Evolutionary conservation across 2,797 vertebrate genomes (phyloP).

Genomic region (Sebastes vulpes): DNA sequence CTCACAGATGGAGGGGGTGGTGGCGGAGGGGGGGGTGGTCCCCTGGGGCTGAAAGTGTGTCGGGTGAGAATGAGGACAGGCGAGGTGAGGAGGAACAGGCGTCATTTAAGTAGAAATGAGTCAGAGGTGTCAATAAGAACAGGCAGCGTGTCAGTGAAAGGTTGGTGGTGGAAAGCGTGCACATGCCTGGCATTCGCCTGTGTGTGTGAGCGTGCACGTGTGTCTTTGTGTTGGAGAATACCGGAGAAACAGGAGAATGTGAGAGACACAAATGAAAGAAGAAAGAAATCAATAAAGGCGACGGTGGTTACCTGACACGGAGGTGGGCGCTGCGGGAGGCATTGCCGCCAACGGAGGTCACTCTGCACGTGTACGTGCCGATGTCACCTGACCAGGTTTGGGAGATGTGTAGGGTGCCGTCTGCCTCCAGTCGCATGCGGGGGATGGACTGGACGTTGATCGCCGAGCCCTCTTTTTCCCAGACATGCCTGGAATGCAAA

Average conservation of each 20-base stretch:
- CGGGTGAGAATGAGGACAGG: conserved; percentile 69
- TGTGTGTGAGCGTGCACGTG: not conserved
- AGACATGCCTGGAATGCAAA: conserved; percentile 86
- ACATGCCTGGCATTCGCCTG: not conserved
- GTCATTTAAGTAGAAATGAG: conserved; percentile 64
- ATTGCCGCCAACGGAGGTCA: conserved; percentile 93
- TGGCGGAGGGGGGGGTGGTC: not conserved
- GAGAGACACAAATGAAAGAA: not conserved
- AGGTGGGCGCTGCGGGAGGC: conserved; percentile 94
- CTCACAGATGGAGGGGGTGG: not conserved
- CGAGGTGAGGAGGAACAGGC: conserved; percentile 56
- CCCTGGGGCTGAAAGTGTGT: conserved; percentile 40
- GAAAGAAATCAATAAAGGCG: not conserved
- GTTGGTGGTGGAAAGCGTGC: not conserved
- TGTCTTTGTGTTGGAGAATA: not conserved
- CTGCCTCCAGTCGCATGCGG: conserved; percentile 88
- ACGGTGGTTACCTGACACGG: conserved; percentile 89
- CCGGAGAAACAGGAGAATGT: not conserved
- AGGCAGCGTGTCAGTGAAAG: conserved; percentile 1
- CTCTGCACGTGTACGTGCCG: conserved; percentile 94
- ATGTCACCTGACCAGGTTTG: conserved; percentile 99
- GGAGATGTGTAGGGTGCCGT: conserved; percentile 93
- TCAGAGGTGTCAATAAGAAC: conserved; percentile 52
- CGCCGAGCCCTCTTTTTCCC: conserved; percentile 92
- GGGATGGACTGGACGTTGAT: conserved; percentile 87